phyloP scores from a whole-genome alignment of 2,113 vertebrate species.

The Amia ocellicauda region DNA sequence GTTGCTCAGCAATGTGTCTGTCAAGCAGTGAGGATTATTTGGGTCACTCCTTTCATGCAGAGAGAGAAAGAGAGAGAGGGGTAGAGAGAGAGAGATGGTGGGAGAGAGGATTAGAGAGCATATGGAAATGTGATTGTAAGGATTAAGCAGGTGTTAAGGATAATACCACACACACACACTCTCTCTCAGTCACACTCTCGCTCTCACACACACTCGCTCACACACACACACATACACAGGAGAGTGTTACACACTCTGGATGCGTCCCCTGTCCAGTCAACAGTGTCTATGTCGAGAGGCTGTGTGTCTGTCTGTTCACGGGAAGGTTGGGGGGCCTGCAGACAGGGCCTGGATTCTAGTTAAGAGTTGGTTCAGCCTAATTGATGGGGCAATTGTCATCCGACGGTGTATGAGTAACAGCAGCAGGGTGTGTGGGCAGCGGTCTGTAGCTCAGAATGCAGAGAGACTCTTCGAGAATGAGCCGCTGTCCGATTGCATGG shows the following conservation, averaged over 20 bases:
- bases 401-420: too few relatives aligned
- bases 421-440: too few relatives aligned
- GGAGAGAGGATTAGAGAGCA: constrained; percentile 53
- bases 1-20: constrained; percentile 48
- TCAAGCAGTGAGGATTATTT: constrained; percentile 52
- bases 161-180: constrained; percentile 23
- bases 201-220: not conserved
- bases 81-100: constrained; percentile 37
- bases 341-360: too few relatives aligned
- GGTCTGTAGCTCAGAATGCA: too few relatives aligned
- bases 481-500: too few relatives aligned
- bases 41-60: constrained; percentile 56
- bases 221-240: not conserved
- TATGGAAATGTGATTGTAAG: constrained; percentile 52
- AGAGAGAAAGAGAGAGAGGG: constrained; percentile 47
- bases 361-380: too few relatives aligned
- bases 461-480: too few relatives aligned
- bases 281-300: too few relatives aligned
- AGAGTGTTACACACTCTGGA: not conserved
- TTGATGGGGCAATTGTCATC: too few relatives aligned
- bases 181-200: constrained; percentile 24
- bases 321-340: too few relatives aligned
- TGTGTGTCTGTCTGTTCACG: too few relatives aligned
- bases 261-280: too few relatives aligned
- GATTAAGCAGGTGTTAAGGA: constrained; percentile 51